Conservation (phyloP, 2,113 vertebrate species). For the Hippocampus comes region DNA sequence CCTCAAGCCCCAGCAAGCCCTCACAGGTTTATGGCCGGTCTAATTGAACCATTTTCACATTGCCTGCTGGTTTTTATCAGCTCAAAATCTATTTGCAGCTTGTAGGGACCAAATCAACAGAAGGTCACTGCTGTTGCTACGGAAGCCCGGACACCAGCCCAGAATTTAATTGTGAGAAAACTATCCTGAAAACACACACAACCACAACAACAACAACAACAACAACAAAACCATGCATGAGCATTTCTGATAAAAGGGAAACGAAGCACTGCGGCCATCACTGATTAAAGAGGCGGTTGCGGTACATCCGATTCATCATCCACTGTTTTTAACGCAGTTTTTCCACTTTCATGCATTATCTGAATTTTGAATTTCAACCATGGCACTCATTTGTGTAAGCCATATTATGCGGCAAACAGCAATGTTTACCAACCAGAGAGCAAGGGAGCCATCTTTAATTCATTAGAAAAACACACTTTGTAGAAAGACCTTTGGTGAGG, state of each 20-base stretch:
- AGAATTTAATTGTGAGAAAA: conserved; percentile 25
- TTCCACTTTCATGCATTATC: conserved; percentile 59
- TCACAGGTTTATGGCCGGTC: conserved; percentile 65
- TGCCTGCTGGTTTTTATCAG: conserved; percentile 60
- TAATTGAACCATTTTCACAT: conserved; percentile 77
- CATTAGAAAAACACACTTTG: conserved; percentile 74
- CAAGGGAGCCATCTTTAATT: conserved; percentile 75
- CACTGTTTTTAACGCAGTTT: conserved; percentile 34
- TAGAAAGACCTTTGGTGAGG: conserved; percentile 60
- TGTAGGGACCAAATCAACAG: conserved; percentile 37
- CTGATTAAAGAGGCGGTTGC: conserved; percentile 29
- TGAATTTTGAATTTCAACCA: conserved; percentile 61
- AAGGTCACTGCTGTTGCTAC: conserved; percentile 46
- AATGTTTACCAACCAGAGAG: conserved; percentile 69
- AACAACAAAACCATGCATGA: conserved; percentile 22
- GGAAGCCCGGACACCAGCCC: conserved; percentile 10
- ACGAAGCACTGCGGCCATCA: conserved; percentile 31
- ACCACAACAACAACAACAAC: conserved; percentile 33
- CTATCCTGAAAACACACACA: conserved; percentile 27
- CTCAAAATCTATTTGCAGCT: conserved; percentile 53
- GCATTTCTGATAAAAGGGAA: conserved; percentile 29
- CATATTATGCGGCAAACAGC: conserved; percentile 67
- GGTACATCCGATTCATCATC: conserved; percentile 38
- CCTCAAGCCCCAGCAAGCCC: conserved; percentile 39
- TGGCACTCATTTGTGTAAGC: conserved; percentile 69